phyloP scores from a whole-genome alignment of 1,140 invertebrate genomes.

The Microplitis mediator region DNA sequence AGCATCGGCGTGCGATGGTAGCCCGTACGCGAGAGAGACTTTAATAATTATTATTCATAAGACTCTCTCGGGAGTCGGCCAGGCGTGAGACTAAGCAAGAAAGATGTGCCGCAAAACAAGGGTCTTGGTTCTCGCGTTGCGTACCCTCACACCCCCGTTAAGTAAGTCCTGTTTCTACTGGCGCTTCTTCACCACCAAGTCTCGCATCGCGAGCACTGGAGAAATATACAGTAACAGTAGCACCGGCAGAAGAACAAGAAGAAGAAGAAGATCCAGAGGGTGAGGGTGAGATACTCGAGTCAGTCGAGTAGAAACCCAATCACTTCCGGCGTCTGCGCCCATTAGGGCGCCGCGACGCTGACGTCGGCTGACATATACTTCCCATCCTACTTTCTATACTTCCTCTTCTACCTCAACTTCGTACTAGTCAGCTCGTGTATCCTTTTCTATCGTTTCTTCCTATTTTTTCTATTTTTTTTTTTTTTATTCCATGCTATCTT shows the following conservation, averaged over 20 bases:
- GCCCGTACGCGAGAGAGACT: slow-evolving; percentile 31
- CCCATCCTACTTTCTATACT: slow-evolving; percentile 37
- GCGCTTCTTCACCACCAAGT: neutral
- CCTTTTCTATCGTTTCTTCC: slow-evolving; percentile 9
- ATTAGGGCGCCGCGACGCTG: slow-evolving; percentile 63
- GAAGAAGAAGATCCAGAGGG: slow-evolving; percentile 24
- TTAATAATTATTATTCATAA: slow-evolving; percentile 63
- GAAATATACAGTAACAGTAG: neutral
- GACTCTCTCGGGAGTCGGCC: slow-evolving; percentile 52
- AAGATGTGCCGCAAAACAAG: slow-evolving; percentile 58
- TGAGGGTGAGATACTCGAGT: slow-evolving; percentile 52
- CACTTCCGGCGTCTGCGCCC: slow-evolving; percentile 65
- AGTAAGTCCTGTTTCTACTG: neutral
- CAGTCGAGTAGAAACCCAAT: slow-evolving; percentile 65
- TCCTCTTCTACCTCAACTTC: slow-evolving; percentile 2
- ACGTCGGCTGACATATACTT: slow-evolving; percentile 60
- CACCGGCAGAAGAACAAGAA: slow-evolving; percentile 12
- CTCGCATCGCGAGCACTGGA: too few species aligned
- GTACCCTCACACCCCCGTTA: slow-evolving; percentile 19
- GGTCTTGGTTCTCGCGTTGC: slow-evolving; percentile 33
- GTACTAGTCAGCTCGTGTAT: neutral
- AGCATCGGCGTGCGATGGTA: slow-evolving; percentile 1
- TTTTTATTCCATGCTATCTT: slow-evolving; percentile 12
- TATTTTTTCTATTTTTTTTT: too few species aligned
- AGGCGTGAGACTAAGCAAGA: slow-evolving; percentile 59